A percentile compares a stretch with the other conserved stretches of the same genome.
Conservation (phyloP, 2,888 invertebrate species). For the Nomada lathburiana region DNA sequence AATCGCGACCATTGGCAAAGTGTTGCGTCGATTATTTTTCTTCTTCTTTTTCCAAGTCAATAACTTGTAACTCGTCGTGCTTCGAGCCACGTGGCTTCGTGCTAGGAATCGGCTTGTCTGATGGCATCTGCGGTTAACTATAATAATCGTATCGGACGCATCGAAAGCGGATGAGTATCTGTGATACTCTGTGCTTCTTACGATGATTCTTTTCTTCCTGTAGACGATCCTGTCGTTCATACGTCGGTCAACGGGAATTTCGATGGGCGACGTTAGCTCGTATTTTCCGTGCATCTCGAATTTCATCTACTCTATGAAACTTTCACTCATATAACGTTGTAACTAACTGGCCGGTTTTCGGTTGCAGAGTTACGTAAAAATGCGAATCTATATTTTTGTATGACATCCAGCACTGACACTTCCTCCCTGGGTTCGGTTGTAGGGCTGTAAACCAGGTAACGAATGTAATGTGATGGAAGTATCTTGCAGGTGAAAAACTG, state of each 20-base stretch:
- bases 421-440: slow-evolving; percentile 26
- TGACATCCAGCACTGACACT: slow-evolving; percentile 7
- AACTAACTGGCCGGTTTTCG: slow-evolving; percentile 60
- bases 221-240: slow-evolving; percentile 1
- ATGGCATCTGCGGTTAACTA: slow-evolving; percentile 10
- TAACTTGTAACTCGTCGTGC: not conserved
- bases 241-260: not conserved
- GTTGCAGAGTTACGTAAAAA: slow-evolving; percentile 70
- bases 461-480: not conserved
- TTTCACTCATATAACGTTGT: slow-evolving; percentile 64
- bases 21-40: slow-evolving; percentile 3
- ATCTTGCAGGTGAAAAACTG: not conserved
- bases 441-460: not conserved
- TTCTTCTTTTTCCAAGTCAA: not conserved
- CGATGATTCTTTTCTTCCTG: not conserved
- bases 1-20: slow-evolving; percentile 4
- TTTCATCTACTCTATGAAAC: slow-evolving; percentile 65
- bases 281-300: slow-evolving; percentile 66
- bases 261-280: slow-evolving; percentile 10
- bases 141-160: slow-evolving; percentile 18
- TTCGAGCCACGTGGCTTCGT: not conserved
- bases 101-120: not conserved
- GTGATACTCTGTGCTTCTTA: not conserved
- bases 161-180: slow-evolving; percentile 21
- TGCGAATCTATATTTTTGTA: slow-evolving; percentile 42